Percentiles rank a stretch among this genome's conserved stretches.
Conservation (phyloP, 2,888 invertebrate genomes). For the Embidobia sp. region DNA sequence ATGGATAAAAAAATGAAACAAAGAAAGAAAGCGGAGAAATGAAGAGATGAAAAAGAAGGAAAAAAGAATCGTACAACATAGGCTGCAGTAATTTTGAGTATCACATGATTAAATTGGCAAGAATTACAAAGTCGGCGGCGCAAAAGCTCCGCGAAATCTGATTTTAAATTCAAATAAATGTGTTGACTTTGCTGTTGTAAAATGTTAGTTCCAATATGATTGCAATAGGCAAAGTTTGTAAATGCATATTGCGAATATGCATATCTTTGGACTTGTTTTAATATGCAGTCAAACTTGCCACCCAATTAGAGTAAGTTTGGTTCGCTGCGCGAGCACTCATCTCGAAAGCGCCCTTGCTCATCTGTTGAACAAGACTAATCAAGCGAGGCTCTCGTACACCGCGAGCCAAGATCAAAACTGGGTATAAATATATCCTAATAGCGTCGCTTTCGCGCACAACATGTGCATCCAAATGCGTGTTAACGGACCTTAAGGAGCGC, state of each 20-base stretch:
- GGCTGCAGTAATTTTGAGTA: too few species aligned
- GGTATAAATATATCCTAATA: constrained; percentile 1
- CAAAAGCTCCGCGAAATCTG: too few species aligned
- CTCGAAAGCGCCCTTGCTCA: constrained; percentile 19
- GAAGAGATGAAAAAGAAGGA: too few species aligned
- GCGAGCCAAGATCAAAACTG: constrained; percentile 13
- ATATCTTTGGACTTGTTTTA: constrained; percentile 12
- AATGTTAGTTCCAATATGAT: background rate
- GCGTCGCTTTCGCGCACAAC: background rate
- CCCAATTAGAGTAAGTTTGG: constrained; percentile 37
- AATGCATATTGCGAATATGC: background rate
- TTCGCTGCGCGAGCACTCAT: constrained; percentile 22
- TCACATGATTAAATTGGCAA: too few species aligned
- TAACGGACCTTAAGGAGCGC: too few species aligned
- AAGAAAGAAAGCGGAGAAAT: too few species aligned
- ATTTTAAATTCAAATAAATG: background rate
- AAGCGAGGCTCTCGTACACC: constrained; percentile 10
- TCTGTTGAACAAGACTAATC: constrained; percentile 25
- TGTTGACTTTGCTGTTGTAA: background rate
- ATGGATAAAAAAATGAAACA: too few species aligned
- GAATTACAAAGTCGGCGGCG: too few species aligned
- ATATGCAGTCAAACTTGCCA: constrained; percentile 29
- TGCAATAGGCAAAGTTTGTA: constrained; percentile 5
- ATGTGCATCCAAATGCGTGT: background rate
- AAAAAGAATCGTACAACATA: too few species aligned